These are phyloP conservation scores for Lobophora halterata DNA, from an alignment of 2,888 invertebrate genomes.

Conservation along the genomic window DNA sequence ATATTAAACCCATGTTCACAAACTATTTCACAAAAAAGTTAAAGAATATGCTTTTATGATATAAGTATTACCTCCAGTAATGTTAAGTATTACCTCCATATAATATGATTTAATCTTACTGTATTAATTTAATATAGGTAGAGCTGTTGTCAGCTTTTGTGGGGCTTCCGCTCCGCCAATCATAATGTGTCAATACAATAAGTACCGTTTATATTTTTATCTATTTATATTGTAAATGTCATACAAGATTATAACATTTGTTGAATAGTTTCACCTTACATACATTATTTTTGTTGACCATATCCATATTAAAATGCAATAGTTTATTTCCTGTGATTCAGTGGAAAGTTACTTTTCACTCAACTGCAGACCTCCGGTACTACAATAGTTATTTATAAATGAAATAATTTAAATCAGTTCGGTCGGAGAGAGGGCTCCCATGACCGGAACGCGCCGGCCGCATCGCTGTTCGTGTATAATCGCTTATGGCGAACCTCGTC, in stretches of 20 bases:
- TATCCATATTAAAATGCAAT: slow-evolving; percentile 79
- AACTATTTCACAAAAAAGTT: slow-evolving; percentile 60
- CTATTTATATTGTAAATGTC: slow-evolving; percentile 70
- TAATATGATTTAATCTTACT: slow-evolving; percentile 59
- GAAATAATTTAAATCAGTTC: slow-evolving; percentile 68
- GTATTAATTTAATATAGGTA: slow-evolving; percentile 41
- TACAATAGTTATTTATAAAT: slow-evolving; percentile 73
- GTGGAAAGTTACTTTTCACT: slow-evolving; percentile 22
- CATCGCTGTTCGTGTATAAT: slow-evolving; percentile 25
- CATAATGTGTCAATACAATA: slow-evolving; percentile 39
- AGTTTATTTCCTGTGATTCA: slow-evolving; percentile 49
- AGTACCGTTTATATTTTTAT: slow-evolving; percentile 45
- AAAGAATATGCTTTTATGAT: slow-evolving; percentile 58
- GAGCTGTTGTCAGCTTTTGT: slow-evolving; percentile 7
- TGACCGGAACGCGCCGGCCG: slow-evolving; percentile 63
- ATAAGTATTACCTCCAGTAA: slow-evolving; percentile 78
- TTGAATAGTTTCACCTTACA: slow-evolving; percentile 77
- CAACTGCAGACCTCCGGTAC: slow-evolving; percentile 46
- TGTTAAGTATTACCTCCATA: slow-evolving; percentile 74
- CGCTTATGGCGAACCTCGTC: slow-evolving; percentile 18
- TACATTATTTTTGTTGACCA: slow-evolving; percentile 71
- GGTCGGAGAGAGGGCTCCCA: slow-evolving; percentile 47
- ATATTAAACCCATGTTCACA: slow-evolving; percentile 58
- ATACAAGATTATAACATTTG: slow-evolving; percentile 70
- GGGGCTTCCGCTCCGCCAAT: slow-evolving; percentile 5